A percentile compares a stretch with the other conserved stretches of the same genome.
These are phyloP conservation scores for Telmatochromis sp. DNA, from an alignment of 2,113 vertebrate species.

Conservation along the genomic window DNA sequence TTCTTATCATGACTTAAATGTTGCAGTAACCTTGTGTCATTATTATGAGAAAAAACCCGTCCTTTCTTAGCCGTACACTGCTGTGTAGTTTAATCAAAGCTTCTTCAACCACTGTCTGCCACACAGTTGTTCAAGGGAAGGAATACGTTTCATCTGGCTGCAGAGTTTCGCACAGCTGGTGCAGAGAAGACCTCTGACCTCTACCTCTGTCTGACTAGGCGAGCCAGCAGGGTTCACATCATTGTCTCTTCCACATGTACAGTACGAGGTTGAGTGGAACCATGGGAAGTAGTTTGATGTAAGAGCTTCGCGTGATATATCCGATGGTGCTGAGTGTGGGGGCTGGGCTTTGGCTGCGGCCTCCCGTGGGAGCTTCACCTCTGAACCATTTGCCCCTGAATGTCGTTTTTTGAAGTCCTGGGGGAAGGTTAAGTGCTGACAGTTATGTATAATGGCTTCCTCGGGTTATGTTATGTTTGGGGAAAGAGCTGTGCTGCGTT, in stretches of 20 bases:
- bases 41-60: neutral
- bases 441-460: conserved; percentile 24
- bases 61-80: neutral
- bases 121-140: neutral
- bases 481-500: neutral
- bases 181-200: conserved; percentile 6
- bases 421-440: conserved; percentile 45
- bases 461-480: conserved; percentile 13
- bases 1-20: neutral
- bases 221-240: neutral
- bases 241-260: neutral
- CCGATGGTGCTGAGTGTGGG: neutral
- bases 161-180: neutral
- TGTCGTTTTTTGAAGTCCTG: conserved; percentile 37
- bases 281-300: conserved; percentile 7
- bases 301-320: neutral
- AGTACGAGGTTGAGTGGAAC: neutral
- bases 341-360: neutral
- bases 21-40: neutral
- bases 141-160: neutral
- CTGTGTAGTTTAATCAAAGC: neutral
- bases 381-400: conserved; percentile 2
- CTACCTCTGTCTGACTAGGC: neutral
- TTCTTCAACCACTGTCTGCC: neutral
- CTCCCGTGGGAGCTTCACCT: conserved; percentile 12